Evolutionary conservation across 2,113 vertebrate species (phyloP), one percentile per base, ranked within the genome.

Genomic region (Ageneiosus marmoratus): DNA sequence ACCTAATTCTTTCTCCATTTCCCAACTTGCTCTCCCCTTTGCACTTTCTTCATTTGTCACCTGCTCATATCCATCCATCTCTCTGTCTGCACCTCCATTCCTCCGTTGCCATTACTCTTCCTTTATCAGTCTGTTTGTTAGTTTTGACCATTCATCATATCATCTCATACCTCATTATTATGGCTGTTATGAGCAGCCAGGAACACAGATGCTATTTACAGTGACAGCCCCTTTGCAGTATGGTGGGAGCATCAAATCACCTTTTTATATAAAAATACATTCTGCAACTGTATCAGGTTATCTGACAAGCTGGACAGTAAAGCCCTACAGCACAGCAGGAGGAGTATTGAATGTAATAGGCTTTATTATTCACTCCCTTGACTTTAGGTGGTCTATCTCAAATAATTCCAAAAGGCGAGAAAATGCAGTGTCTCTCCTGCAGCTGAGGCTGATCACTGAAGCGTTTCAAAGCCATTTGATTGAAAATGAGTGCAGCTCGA

Each of bases 401-500:
- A 85, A 83, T 83, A 41, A 80, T 87, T 87, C 85, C 69, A 77
- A 85, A 83, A 85, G 77, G 86, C 62, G 77, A 85, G 84, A 87
- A 87, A 85, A 85, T 87, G 86, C 86, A 79, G 83, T 81, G 84
- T 83, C 74, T 83, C 84, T 87, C 77, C 62, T 37, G 63, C 84
- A 87, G 86, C 83, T 80, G 84, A 85, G 83, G 86, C 81, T 65
- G 86, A 85, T 77, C 85, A 85, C 77, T 87, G 84, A 85, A 87
- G 84, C 84, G 81, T 87, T 85, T 85, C 81, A 85, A 87, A 87
- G 86, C 86, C 86, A 87, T 87, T 87, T 87, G 86, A 87, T 80
- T 87, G 86, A 87, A 87, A 87, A 87, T 87, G 83, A 83, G 86
- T 63, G 86, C 86, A 87, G 82, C 86, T 87, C 81, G 74, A 85